Percentiles rank a stretch among this genome's conserved stretches.
Evolutionary conservation across 2,888 invertebrate genomes (phyloP).

Genomic region (Notodonta dromedarius): DNA sequence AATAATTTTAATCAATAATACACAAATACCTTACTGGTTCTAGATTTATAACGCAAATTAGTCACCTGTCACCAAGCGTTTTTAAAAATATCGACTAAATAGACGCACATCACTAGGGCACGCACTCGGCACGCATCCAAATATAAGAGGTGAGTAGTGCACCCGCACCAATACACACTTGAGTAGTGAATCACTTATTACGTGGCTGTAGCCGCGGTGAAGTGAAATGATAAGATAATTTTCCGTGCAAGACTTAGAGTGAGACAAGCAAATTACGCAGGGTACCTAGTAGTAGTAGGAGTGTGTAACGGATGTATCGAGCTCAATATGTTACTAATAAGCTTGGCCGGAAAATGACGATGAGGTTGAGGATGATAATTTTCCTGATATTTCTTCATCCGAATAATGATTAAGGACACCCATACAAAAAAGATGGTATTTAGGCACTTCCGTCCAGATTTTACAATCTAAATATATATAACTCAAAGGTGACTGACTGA

Average conservation of each 20-base stretch:
- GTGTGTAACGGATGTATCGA: too few species aligned
- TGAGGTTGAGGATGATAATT: too few species aligned
- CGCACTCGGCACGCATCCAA: constrained; percentile 7
- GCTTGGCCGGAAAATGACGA: too few species aligned
- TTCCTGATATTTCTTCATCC: too few species aligned
- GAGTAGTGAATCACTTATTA: background rate
- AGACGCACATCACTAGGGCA: constrained; percentile 1
- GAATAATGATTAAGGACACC: too few species aligned
- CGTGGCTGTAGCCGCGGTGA: background rate
- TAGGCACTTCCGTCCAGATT: too few species aligned
- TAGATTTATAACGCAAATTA: background rate
- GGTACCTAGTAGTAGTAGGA: too few species aligned
- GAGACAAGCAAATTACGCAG: background rate
- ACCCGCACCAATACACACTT: background rate
- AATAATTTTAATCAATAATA: too few species aligned
- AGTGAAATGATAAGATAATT: background rate
- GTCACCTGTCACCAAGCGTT: background rate
- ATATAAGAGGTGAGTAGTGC: constrained; percentile 1
- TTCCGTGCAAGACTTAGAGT: background rate
- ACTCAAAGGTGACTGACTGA: too few species aligned
- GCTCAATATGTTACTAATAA: too few species aligned
- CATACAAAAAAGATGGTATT: too few species aligned
- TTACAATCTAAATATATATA: too few species aligned
- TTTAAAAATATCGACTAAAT: constrained; percentile 2
- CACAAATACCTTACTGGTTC: background rate